Evolutionary conservation across 1,140 invertebrate genomes (phyloP).

Genomic region (Papilio polyxenes): DNA sequence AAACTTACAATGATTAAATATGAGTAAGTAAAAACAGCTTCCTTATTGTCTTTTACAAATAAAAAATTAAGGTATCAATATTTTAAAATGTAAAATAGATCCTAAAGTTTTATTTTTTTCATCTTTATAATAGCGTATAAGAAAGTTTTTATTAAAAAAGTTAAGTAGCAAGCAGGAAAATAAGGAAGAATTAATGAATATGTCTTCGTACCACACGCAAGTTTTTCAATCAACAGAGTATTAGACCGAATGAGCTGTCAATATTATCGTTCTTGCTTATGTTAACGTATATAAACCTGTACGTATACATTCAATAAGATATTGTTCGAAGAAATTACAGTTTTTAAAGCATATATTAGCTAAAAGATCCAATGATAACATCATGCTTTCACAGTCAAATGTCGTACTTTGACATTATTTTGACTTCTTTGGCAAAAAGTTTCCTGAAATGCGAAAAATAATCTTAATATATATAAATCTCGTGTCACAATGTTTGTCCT

Average conservation of each 20-base stretch:
- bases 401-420: too few relatives aligned
- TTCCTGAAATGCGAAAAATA: too few relatives aligned
- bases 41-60: not conserved
- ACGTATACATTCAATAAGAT: too few relatives aligned
- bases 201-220: not conserved
- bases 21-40: not conserved
- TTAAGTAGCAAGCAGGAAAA: not conserved
- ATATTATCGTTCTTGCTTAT: not conserved
- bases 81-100: not conserved
- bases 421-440: too few relatives aligned
- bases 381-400: too few relatives aligned
- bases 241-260: not conserved
- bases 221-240: constrained; percentile 16
- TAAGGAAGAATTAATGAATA: constrained; percentile 5
- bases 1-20: not conserved
- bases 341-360: too few relatives aligned
- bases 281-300: not conserved
- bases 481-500: too few relatives aligned
- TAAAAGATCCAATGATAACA: too few relatives aligned
- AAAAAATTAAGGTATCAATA: not conserved
- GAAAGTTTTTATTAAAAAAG: constrained; percentile 16
- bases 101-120: not conserved
- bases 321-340: too few relatives aligned
- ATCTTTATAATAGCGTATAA: not conserved
- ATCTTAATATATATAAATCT: too few relatives aligned